These are phyloP conservation scores for Abramis brama DNA, from an alignment of 2,113 vertebrate genomes.

Conservation along the genomic window DNA sequence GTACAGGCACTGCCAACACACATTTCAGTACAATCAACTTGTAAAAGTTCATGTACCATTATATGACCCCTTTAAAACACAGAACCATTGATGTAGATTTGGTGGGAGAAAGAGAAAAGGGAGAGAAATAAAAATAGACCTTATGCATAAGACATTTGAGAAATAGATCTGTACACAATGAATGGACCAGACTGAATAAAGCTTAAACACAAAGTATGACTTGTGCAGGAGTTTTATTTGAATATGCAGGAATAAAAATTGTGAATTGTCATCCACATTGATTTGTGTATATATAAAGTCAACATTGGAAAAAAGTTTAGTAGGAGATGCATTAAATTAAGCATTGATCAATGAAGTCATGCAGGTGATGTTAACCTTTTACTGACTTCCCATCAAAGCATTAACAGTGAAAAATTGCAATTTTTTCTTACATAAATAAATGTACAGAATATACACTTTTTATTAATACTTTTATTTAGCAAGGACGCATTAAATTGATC, in stretches of 20 bases:
- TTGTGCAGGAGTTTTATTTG: not conserved
- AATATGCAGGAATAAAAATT: too few relatives aligned
- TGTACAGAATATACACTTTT: too few relatives aligned
- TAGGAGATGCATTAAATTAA: not conserved
- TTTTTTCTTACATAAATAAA: not conserved
- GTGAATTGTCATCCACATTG: too few relatives aligned
- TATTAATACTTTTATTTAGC: too few relatives aligned
- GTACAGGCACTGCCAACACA: too few relatives aligned
- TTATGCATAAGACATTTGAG: not conserved
- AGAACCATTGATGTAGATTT: not conserved
- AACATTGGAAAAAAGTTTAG: not conserved
- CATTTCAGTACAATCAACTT: too few relatives aligned
- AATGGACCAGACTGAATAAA: slow-evolving; percentile 31
- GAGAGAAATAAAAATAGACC: not conserved
- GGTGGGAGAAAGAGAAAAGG: not conserved
- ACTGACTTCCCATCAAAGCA: not conserved
- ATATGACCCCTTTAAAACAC: too few relatives aligned
- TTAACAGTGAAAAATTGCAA: not conserved
- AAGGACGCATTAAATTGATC: too few relatives aligned
- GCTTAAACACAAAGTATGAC: not conserved
- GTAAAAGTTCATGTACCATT: too few relatives aligned
- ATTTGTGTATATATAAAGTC: not conserved
- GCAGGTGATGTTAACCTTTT: not conserved
- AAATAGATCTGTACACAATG: slow-evolving; percentile 14
- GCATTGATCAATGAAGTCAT: not conserved